These are phyloP conservation scores for Scatophagus argus DNA, from an alignment of 2,113 vertebrate genomes.

Conservation along the genomic window DNA sequence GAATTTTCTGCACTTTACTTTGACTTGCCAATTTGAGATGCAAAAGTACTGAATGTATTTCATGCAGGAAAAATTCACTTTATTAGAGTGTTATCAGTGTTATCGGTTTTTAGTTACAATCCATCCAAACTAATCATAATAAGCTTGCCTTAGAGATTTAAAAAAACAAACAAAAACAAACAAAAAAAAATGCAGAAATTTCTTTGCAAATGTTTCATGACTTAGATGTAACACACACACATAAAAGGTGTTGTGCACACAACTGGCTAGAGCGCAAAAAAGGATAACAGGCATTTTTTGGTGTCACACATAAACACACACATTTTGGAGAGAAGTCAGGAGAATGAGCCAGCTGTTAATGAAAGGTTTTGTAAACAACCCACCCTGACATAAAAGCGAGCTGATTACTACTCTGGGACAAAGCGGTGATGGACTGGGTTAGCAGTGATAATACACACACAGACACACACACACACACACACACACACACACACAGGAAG, in stretches of 20 bases:
- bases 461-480: conserved; percentile 2
- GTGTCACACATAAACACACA: conserved; percentile 17
- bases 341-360: conserved; percentile 51
- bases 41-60: neutral
- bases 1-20: neutral
- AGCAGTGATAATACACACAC: conserved; percentile 9
- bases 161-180: no score
- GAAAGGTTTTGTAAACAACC: conserved; percentile 60
- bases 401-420: conserved; percentile 61
- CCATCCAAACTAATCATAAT: neutral
- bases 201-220: neutral
- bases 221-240: neutral
- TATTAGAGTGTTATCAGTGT: neutral
- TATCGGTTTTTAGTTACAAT: neutral
- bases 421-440: conserved; percentile 25
- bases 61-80: neutral
- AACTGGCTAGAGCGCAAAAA: neutral
- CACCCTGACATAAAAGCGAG: conserved; percentile 52
- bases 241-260: neutral
- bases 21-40: neutral
- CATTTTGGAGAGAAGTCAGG: conserved; percentile 14
- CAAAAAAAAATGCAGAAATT: neutral
- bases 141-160: neutral
- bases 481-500: neutral
- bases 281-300: conserved; percentile 1